Base-by-base conservation (phyloP, 1,140 invertebrate genomes). In the Fopius arisanus region DNA sequence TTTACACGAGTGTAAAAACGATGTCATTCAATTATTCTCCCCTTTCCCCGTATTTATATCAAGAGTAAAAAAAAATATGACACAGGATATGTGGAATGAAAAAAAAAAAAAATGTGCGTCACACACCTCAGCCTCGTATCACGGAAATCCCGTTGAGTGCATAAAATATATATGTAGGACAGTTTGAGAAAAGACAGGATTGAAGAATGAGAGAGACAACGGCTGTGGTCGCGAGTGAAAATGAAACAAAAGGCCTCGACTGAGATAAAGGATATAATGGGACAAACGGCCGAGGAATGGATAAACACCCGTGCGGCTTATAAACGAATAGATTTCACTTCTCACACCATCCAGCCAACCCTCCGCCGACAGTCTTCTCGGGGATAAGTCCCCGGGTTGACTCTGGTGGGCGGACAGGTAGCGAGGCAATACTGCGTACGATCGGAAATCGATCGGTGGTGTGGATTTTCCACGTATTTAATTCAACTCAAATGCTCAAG, bases 261-360 rank as follows among this genome's bases (percentile, higher is more conserved):
- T 37, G 67, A 77, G 75, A 77, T 77, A 77, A 77, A 74, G 65
- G 72, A 74, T 74, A 77, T 77, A 75, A 73, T 77, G 68, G 70
- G 67, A 75, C 59, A 71, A 68, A 69, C 68, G 59, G 16, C 51
- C 69, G 37, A 74, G 40, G 59, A 73, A 73, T 68, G 74, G 70
- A 75, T 72, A 77, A 72, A 77, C 67, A 73, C 51, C 54, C 19
- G 59, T 74, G 29, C 62, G 62, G 29, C 16, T 65, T 65, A 65
- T 65, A 65, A 77, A 77, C 75, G 69, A 77, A 77, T 77, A 74
- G 72, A 68, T 74, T 33, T 67, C 43, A 59, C 26, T 73, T 43
- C 33, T 41, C 48, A 59, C 29, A 6, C 62, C 33, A 37, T 37
- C n/a, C 33, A 37, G 9, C 31, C 62, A 26, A 23, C 19, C 43